Percentiles rank a stretch among this genome's conserved stretches.
phyloP scores from a whole-genome alignment of 2,113 vertebrate genomes.

The Daboia siamensis region DNA sequence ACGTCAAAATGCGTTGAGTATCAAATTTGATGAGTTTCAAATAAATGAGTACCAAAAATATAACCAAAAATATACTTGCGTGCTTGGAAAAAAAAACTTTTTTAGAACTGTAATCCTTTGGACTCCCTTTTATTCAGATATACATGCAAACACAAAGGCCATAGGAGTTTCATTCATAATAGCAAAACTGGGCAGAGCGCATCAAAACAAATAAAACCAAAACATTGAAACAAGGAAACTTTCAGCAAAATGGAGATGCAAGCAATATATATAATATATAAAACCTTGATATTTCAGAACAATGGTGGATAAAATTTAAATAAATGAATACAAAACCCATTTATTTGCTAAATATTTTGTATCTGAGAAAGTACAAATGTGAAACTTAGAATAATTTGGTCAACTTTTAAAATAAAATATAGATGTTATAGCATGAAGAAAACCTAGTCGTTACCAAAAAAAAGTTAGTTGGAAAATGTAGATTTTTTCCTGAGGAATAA shows the following conservation, averaged over 20 bases:
- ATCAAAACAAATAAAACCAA: background rate
- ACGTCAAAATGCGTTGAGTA: background rate
- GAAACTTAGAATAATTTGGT: background rate
- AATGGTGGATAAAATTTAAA: background rate
- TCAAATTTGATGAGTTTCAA: background rate
- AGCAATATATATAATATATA: background rate
- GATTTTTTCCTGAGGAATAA: background rate
- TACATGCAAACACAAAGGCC: background rate
- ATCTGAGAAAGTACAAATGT: background rate
- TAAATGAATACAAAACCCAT: background rate
- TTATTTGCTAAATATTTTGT: background rate
- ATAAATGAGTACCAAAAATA: background rate
- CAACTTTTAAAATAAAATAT: background rate
- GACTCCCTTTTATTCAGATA: background rate
- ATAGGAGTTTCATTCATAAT: background rate
- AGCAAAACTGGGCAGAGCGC: background rate
- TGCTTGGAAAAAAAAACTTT: rapidly evolving
- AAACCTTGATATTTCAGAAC: background rate
- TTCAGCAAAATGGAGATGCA: background rate
- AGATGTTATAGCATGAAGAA: background rate
- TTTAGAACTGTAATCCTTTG: background rate
- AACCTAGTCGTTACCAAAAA: background rate
- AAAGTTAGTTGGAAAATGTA: background rate
- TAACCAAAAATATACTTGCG: background rate
- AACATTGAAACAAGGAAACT: background rate